Base-by-base conservation (phyloP, 2,797 vertebrate species). In the Acipenser ruthenus region DNA sequence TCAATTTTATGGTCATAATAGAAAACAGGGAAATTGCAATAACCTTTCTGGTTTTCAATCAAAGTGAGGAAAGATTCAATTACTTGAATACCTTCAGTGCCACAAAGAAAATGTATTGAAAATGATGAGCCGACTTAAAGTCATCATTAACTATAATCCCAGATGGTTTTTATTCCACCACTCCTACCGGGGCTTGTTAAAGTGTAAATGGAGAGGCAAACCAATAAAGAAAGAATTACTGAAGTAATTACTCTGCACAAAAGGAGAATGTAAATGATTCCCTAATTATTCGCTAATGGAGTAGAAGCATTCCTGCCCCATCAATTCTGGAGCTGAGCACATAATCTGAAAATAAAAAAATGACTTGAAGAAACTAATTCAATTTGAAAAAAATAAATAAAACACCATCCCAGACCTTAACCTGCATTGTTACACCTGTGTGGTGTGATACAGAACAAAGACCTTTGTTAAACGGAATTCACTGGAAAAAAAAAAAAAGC, bases 21-120 rank as follows among this genome's bases (percentile, higher is more conserved):
- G 67, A 74, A 72, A 79, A 74, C 69, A 69, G 13, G 65, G 69
- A 77, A 83, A 82, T 71, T 74, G 58, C 78, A 68, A 72, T 75
- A 68, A 13, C 8, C 68, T 71, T 73, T 78, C 67, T 62, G 68
- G 78, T 82, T 68, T 73, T 74, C 69, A 80, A 50, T 77, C 70
- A 77, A 55, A 79, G 77, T 77, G 76, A 78, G 18, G 53, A 78
- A 84, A 77, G 70, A 83, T 80, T 82, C 78, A 83, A 77, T 82
- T 82, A 82, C 77, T 70, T 69, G 66, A 73, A 80, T 66, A 71
- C 76, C 76, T 80, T 71, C 67, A 66, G 71, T 52, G 51, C 65
- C 66, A 65, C 50, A 74, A 73, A 73, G 77, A 0, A 69, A 68
- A 83, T 72, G 74, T 10, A 74, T 60, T 79, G 73, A 67, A 79